A percentile compares a stretch with the other conserved stretches of the same genome.
These are phyloP conservation scores for Panzeria rudis DNA, from an alignment of 2,888 invertebrate species.

Conservation along the genomic window DNA sequence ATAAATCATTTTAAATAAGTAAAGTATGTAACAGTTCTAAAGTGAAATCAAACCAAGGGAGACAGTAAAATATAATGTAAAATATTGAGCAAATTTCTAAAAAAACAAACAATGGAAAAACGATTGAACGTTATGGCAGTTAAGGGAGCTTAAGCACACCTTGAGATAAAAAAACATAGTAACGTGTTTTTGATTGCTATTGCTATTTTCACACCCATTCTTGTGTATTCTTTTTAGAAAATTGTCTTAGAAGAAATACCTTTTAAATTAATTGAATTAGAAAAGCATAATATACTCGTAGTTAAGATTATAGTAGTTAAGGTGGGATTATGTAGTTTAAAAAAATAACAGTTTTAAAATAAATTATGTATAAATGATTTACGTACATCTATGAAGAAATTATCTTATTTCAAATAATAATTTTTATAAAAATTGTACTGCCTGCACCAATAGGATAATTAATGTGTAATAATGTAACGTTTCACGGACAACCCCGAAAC, in stretches of 20 bases:
- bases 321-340: background rate
- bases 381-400: no score
- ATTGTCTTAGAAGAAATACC: slow-evolving; percentile 73
- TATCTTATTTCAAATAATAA: no score
- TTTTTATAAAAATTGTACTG: no score
- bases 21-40: slow-evolving; percentile 57
- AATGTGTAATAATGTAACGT: no score
- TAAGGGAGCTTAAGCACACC: slow-evolving; percentile 22
- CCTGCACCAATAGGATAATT: no score
- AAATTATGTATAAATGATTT: background rate
- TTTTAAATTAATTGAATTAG: slow-evolving; percentile 82
- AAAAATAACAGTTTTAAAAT: background rate
- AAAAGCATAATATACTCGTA: background rate
- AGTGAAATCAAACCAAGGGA: slow-evolving; percentile 15
- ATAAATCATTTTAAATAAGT: slow-evolving; percentile 58
- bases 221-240: slow-evolving; percentile 7
- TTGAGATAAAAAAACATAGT: slow-evolving; percentile 24
- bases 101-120: slow-evolving; percentile 31
- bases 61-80: slow-evolving; percentile 30
- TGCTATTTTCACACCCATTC: background rate
- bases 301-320: background rate
- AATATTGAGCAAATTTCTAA: slow-evolving; percentile 37
- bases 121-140: background rate
- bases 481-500: no score
- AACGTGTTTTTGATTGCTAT: slow-evolving; percentile 31